A percentile compares a stretch with the other conserved stretches of the same genome.
phyloP scores from a whole-genome alignment of 2,113 vertebrate species.

The Acinonyx jubatus region DNA sequence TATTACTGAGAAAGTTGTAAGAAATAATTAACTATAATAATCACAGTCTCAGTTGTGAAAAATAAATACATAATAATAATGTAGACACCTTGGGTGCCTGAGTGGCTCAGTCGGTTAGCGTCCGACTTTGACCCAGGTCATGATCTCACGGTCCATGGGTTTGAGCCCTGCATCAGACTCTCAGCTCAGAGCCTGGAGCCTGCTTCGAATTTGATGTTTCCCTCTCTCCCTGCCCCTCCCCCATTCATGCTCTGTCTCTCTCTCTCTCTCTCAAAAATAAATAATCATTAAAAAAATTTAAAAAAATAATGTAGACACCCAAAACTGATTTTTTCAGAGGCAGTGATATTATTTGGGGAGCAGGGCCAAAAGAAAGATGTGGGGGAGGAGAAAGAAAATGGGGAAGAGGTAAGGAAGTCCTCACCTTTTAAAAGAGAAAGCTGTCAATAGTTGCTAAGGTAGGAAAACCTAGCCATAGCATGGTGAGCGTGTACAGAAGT shows the following conservation, averaged over 20 bases:
- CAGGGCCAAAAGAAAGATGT: neutral
- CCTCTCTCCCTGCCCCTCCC: too few species aligned
- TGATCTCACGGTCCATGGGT: too few species aligned
- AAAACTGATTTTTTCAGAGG: neutral
- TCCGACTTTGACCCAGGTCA: too few species aligned
- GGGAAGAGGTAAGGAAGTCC: neutral
- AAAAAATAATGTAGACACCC: neutral
- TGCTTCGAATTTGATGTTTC: too few species aligned
- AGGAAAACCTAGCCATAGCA: neutral
- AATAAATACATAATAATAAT: neutral
- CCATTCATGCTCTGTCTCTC: too few species aligned
- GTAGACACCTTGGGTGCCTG: neutral
- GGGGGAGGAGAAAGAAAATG: neutral
- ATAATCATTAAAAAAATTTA: too few species aligned
- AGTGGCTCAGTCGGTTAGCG: too few species aligned
- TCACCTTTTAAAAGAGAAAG: neutral
- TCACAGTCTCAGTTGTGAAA: neutral
- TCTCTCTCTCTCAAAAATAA: too few species aligned
- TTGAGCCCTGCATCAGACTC: too few species aligned
- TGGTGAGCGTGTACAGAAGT: neutral
- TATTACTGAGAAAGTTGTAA: neutral
- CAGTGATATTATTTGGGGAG: neutral
- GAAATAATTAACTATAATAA: slow-evolving; percentile 14
- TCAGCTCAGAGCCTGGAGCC: too few species aligned
- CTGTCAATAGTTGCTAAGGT: neutral